A percentile compares a stretch with the other conserved stretches of the same genome.
Conservation (phyloP, 2,888 invertebrate species). For the Nephrotoma appendiculata region DNA sequence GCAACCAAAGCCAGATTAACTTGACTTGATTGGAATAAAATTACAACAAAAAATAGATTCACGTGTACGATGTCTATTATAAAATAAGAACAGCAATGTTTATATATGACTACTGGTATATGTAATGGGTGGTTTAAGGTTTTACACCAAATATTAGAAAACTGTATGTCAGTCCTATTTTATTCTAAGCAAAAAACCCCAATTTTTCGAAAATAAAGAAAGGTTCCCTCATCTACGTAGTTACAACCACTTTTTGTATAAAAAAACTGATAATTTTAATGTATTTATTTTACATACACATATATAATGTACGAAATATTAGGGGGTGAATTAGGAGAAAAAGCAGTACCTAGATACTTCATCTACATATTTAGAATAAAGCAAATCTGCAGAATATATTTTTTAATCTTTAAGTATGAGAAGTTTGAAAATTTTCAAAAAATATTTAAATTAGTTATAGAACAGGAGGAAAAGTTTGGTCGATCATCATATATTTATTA, state of each 20-base stretch:
- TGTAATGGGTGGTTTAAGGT: background rate
- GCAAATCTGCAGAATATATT: too few relatives aligned
- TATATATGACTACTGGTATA: background rate
- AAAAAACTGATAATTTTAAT: background rate
- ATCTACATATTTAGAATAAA: background rate
- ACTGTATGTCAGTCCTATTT: background rate
- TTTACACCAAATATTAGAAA: background rate
- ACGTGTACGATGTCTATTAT: background rate
- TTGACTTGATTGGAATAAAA: background rate
- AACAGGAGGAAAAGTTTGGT: background rate
- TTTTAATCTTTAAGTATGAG: background rate
- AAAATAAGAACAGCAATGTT: background rate
- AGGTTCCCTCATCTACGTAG: background rate
- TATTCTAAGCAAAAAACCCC: background rate
- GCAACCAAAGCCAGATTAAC: background rate
- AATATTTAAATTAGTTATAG: background rate
- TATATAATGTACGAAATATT: background rate
- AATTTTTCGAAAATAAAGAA: background rate
- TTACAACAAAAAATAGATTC: background rate
- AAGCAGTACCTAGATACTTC: background rate
- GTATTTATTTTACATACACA: background rate
- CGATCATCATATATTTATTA: too few relatives aligned
- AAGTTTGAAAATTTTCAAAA: background rate
- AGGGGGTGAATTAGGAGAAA: background rate
- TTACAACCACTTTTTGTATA: background rate